Conservation (phyloP, 1,140 invertebrate species). For the Heliconius himera region DNA sequence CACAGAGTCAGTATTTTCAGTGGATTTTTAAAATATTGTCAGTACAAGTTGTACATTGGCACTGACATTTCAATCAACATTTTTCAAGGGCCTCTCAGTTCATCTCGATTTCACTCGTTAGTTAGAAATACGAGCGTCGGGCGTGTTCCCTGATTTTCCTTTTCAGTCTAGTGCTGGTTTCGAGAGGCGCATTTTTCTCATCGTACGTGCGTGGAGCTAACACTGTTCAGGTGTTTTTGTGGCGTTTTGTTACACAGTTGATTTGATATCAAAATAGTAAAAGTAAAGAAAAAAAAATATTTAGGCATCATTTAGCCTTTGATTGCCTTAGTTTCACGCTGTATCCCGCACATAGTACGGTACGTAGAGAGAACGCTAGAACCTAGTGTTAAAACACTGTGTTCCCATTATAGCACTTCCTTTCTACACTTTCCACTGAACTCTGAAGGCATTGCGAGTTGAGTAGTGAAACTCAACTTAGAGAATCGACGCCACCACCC, state of each 20-base stretch:
- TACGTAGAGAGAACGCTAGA: no score
- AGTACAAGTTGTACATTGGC: not conserved
- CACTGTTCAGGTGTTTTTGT: not conserved
- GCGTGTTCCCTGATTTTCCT: slow-evolving; percentile 12
- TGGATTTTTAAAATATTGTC: not conserved
- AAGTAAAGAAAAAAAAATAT: no score
- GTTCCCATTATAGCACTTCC: no score
- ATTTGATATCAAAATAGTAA: no score
- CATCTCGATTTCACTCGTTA: slow-evolving; percentile 8
- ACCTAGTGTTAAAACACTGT: no score
- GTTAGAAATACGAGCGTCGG: not conserved
- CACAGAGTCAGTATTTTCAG: not conserved
- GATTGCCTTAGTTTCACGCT: no score
- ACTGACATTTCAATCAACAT: not conserved
- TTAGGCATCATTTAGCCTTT: no score
- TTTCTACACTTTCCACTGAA: no score
- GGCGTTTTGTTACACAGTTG: not conserved
- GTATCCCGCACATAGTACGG: no score
- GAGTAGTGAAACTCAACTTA: no score
- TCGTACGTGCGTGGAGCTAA: slow-evolving; percentile 22
- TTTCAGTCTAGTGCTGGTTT: slow-evolving; percentile 21
- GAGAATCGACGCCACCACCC: no score
- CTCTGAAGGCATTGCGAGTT: no score
- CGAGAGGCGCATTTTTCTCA: slow-evolving; percentile 30
- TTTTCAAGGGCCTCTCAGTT: not conserved